Conservation (phyloP, 2,888 invertebrate species). For the Habroteleia sp. region DNA sequence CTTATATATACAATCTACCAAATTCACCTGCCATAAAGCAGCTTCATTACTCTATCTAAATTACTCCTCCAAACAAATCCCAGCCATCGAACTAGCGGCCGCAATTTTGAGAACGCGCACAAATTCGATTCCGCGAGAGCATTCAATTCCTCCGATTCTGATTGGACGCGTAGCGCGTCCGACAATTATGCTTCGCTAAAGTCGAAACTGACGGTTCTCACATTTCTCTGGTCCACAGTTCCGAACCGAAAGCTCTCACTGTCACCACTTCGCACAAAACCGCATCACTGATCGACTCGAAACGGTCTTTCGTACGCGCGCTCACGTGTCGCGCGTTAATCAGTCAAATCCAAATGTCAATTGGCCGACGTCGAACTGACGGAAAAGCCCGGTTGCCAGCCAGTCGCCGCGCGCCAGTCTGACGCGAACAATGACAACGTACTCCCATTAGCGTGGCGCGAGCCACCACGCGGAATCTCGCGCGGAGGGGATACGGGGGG, state of each 20-base stretch:
- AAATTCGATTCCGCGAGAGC: too few species aligned
- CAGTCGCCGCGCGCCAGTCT: constrained; percentile 47
- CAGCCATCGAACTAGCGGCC: too few species aligned
- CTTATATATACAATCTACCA: too few species aligned
- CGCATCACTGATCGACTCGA: constrained; percentile 8
- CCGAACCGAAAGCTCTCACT: constrained; percentile 25
- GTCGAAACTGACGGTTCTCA: constrained; percentile 1
- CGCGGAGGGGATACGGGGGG: constrained; percentile 17
- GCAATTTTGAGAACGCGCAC: too few species aligned
- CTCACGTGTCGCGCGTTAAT: constrained; percentile 26
- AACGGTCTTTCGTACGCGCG: constrained; percentile 4
- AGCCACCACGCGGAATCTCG: constrained; percentile 43
- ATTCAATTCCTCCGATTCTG: too few species aligned
- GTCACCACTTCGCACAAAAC: constrained; percentile 37
- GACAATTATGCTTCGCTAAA: too few species aligned
- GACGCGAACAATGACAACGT: constrained; percentile 55
- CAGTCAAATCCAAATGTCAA: constrained; percentile 39
- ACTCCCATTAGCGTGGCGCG: constrained; percentile 55
- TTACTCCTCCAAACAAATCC: too few species aligned
- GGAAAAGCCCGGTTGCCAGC: constrained; percentile 33
- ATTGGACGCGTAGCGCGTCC: too few species aligned
- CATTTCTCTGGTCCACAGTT: constrained; percentile 16
- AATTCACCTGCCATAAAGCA: too few species aligned
- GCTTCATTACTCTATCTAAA: too few species aligned
- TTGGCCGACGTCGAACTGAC: constrained; percentile 26